Base-by-base conservation (phyloP, 2,888 invertebrate genomes). In the Mystacides longicornis region DNA sequence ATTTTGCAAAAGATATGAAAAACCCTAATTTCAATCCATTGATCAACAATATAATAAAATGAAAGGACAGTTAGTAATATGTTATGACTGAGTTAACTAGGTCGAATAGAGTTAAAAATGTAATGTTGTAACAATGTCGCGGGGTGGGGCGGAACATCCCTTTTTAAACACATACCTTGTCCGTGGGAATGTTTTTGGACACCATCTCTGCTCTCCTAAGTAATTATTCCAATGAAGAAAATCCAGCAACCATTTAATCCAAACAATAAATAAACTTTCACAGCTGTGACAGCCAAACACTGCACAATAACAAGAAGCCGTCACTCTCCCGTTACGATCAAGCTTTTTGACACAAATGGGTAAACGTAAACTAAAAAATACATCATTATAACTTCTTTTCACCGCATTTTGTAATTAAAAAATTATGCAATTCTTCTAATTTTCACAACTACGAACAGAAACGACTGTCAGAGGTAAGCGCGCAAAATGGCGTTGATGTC, bases 161-260 rank as follows among this genome's bases (percentile, higher is more conserved):
- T 42, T 27, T 23, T 82, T 70, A 47, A 72, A 14, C 3, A 72
- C 78, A 75, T 75, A 87, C 88, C 87, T 88, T 88, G 80, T 88
- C 87, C 74, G 87, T 85, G 72, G 88, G 87, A 78, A 87, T 84
- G 77, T 85, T 86, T 78, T 87, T 86, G 71, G 82, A 82, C 77
- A 86, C 85, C 86, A 86, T 86, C 74, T 77, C 54, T 49, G 50
- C 49, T 48, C 50, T 18, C 42, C 54, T 54, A 49, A 45, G 31
- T 22, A 31, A 43, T 54, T 47, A 45, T 54, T 51, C 48, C 53
- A 54, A 51, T 27, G 48, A 42, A 51, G 49, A n/a, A 51, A 54
- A 37, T 22, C 22, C 33, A 23, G 54, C 31, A 49, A 57, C 37
- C 47, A 52, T 47, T 49, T 54, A 54, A 57, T 54, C 49, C 57